phyloP scores from a whole-genome alignment of 2,113 vertebrate genomes.

The Psittacara wagleri region DNA sequence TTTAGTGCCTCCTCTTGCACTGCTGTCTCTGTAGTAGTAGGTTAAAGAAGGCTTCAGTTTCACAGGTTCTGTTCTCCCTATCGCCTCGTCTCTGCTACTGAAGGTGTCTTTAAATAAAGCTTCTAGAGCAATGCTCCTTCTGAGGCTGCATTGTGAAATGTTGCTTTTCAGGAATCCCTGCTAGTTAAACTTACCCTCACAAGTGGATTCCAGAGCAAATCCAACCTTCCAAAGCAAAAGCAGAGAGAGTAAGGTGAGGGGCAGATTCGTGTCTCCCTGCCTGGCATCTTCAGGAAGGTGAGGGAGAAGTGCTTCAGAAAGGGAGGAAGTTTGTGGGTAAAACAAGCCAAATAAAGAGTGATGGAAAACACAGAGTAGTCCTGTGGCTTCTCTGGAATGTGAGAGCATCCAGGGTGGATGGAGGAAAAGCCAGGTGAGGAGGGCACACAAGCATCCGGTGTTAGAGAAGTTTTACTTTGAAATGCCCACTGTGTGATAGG shows the following conservation, averaged over 20 bases:
- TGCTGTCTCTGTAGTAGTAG: neutral
- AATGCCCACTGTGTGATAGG: fast-evolving
- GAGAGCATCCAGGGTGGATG: neutral
- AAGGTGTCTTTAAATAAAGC: neutral
- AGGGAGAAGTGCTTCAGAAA: neutral
- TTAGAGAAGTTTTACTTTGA: neutral
- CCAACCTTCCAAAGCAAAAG: neutral
- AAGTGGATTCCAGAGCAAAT: neutral
- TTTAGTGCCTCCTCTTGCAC: neutral
- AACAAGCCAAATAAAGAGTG: neutral
- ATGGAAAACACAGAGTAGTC: neutral
- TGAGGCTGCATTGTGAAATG: neutral
- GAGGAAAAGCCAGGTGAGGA: neutral
- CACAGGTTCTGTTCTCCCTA: neutral
- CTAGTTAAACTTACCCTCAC: neutral
- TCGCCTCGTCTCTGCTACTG: neutral
- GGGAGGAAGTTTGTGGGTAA: neutral
- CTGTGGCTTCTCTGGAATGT: neutral
- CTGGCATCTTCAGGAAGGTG: neutral
- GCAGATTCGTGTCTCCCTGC: fast-evolving
- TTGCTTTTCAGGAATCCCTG: slow-evolving; percentile 10
- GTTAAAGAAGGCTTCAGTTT: neutral
- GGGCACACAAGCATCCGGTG: neutral
- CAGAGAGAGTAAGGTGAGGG: neutral
- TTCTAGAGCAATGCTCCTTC: neutral